Evolutionary conservation across 2,113 vertebrate genomes (phyloP).

Genomic region (Gavia stellata): DNA sequence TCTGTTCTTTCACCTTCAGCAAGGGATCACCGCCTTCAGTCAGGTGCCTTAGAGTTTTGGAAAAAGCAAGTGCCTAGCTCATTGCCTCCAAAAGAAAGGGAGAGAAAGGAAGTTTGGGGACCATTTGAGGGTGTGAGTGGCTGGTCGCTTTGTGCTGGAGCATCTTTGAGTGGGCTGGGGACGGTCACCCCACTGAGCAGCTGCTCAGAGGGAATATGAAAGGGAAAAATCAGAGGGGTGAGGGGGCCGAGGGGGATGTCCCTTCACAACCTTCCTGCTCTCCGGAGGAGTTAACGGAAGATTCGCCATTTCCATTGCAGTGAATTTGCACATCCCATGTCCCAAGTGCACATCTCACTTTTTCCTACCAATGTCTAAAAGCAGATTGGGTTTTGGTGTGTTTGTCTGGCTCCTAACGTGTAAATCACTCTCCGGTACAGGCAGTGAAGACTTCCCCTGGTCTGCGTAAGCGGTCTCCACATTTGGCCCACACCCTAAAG

Average conservation of each 20-base stretch:
- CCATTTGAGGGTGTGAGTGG: not conserved
- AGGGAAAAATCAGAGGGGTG: not conserved
- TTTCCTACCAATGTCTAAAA: not conserved
- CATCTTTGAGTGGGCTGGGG: not conserved
- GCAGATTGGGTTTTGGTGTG: not conserved
- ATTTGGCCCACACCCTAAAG: not conserved
- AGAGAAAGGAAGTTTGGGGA: not conserved
- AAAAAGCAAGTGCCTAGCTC: not conserved
- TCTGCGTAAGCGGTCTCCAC: rapidly evolving
- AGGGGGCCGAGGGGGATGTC: rapidly evolving
- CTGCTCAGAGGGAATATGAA: not conserved
- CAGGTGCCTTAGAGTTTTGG: not conserved
- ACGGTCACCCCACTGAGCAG: not conserved
- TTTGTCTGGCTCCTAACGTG: not conserved
- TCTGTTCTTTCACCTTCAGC: not conserved
- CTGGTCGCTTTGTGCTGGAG: not conserved
- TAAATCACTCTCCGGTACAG: not conserved
- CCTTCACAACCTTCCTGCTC: not conserved
- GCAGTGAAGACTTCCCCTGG: not conserved
- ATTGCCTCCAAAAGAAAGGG: not conserved
- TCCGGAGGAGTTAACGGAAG: not conserved
- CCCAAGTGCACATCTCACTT: not conserved
- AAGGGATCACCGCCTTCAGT: rapidly evolving
- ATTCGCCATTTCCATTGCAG: not conserved
- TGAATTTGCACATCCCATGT: not conserved